phyloP scores from a whole-genome alignment of 2,113 vertebrate species.

The Proterorhinus semilunaris region DNA sequence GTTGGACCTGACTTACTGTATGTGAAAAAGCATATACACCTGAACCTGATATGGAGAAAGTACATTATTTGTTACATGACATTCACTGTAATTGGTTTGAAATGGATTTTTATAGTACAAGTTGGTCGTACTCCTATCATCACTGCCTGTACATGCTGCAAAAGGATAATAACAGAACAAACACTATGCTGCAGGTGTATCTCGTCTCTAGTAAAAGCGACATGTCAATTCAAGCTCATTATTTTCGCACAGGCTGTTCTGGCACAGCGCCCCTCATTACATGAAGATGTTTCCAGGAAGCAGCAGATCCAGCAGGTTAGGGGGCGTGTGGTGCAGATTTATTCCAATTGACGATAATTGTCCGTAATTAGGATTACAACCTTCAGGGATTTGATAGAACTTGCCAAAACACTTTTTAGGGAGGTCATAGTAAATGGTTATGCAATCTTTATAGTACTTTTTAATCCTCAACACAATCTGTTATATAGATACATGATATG shows the following conservation, averaged over 20 bases:
- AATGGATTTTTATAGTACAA: too few species aligned
- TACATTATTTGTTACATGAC: too few species aligned
- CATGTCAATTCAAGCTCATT: constrained; percentile 17
- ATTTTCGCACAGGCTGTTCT: constrained; percentile 33
- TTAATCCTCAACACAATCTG: too few species aligned
- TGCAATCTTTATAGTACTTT: too few species aligned
- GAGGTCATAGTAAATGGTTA: neutral
- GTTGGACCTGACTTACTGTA: too few species aligned
- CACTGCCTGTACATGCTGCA: too few species aligned
- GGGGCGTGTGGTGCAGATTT: constrained; percentile 18
- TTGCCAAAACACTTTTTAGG: neutral
- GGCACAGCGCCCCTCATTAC: constrained; percentile 30
- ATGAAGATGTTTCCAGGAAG: constrained; percentile 21
- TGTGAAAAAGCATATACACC: too few species aligned
- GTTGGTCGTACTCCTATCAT: too few species aligned
- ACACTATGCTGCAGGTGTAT: constrained; percentile 2
- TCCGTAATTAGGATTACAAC: neutral
- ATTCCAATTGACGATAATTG: neutral
- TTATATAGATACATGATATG: too few species aligned
- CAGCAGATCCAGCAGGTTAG: constrained; percentile 65
- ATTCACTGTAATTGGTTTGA: too few species aligned
- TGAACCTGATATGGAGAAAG: too few species aligned
- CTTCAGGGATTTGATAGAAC: neutral
- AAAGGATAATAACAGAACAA: neutral
- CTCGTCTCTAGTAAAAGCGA: neutral